These are phyloP conservation scores for Heliconius cydno DNA, from an alignment of 2,888 invertebrate species.

Conservation along the genomic window DNA sequence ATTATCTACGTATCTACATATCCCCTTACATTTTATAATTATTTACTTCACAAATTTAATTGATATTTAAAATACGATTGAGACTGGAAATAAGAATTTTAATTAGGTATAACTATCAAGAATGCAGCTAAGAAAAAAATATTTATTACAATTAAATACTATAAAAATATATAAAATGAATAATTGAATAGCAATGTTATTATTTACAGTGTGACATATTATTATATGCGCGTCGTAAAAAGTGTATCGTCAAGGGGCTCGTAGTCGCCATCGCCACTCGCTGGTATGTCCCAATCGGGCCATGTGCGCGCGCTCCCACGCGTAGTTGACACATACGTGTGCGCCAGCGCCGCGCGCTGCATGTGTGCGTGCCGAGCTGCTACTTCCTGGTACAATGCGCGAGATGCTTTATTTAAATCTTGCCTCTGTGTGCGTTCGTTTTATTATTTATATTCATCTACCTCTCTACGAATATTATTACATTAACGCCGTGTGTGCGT, in stretches of 20 bases:
- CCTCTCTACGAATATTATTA: conserved; percentile 77
- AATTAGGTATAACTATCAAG: not conserved
- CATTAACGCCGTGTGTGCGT: conserved; percentile 76
- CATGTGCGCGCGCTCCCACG: conserved; percentile 83
- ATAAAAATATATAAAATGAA: not conserved
- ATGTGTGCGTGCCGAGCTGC: conserved; percentile 76
- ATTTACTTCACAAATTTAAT: not conserved
- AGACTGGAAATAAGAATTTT: not conserved
- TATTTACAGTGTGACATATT: conserved; percentile 64
- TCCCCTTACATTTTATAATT: not conserved
- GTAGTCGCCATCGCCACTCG: conserved; percentile 63
- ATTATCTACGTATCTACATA: not conserved
- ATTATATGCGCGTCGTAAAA: conserved; percentile 74
- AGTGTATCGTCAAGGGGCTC: conserved; percentile 80
- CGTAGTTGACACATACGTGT: conserved; percentile 77
- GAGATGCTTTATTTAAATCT: conserved; percentile 81
- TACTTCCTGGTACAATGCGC: conserved; percentile 82
- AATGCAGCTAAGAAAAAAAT: not conserved
- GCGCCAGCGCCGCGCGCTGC: conserved; percentile 74
- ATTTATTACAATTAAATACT: not conserved
- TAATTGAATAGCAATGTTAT: conserved; percentile 44
- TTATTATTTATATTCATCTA: conserved; percentile 79
- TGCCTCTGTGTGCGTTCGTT: conserved; percentile 77
- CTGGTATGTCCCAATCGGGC: conserved; percentile 80
- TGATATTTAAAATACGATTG: not conserved